Evolutionary conservation across 1,140 invertebrate species (phyloP).

Genomic region (Hormaphis cornu): DNA sequence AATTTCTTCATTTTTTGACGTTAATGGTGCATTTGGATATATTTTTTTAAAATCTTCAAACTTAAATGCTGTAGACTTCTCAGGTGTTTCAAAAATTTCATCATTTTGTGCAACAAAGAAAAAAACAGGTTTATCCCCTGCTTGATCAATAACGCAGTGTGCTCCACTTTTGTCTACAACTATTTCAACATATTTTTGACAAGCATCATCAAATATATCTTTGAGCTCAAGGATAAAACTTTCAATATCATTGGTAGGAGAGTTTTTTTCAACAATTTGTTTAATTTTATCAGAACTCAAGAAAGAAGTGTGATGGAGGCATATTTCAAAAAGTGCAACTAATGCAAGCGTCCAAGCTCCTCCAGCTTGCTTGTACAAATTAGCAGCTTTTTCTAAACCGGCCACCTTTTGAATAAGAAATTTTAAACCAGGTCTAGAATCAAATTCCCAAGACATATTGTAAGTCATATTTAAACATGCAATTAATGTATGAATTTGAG

Average conservation of each 20-base stretch:
- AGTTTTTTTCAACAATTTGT: background rate
- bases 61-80: conserved; percentile 5
- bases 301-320: conserved; percentile 38
- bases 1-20: conserved; percentile 19
- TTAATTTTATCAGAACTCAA: conserved; percentile 15
- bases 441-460: conserved; percentile 70
- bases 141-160: conserved; percentile 48
- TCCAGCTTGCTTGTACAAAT: conserved; percentile 85
- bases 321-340: conserved; percentile 74
- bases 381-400: conserved; percentile 75
- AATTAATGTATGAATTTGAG: conserved; percentile 58
- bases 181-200: conserved; percentile 54
- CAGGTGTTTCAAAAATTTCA: conserved; percentile 47
- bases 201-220: conserved; percentile 51
- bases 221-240: conserved; percentile 42
- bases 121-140: conserved; percentile 54
- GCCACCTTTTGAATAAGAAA: conserved; percentile 89
- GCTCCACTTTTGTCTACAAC: conserved; percentile 50
- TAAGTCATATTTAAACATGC: conserved; percentile 72
- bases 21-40: conserved; percentile 25
- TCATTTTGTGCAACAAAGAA: conserved; percentile 55
- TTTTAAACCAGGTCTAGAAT: conserved; percentile 78
- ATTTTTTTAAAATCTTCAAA: conserved; percentile 17
- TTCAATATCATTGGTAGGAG: conserved; percentile 38
- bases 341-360: conserved; percentile 82